Evolutionary conservation across 2,113 vertebrate species (phyloP).

Genomic region (Synodontis membranacea): DNA sequence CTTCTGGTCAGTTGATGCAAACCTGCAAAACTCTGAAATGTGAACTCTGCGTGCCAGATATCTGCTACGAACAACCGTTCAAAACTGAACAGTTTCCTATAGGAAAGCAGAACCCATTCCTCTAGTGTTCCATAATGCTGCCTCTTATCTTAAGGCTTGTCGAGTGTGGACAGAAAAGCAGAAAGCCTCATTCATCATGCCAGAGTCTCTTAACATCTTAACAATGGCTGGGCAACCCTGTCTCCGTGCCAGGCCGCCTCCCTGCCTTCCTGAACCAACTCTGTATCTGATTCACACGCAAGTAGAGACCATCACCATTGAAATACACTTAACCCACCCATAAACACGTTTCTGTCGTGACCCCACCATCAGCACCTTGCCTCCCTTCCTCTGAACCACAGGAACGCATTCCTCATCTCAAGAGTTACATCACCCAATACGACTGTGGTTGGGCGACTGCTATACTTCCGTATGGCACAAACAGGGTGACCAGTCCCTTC

Average conservation of each 20-base stretch:
- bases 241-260: conserved; percentile 12
- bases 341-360: conserved; percentile 23
- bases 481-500: background rate
- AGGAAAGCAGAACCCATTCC: conserved; percentile 43
- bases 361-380: conserved; percentile 3
- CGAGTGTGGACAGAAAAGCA: conserved; percentile 55
- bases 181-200: conserved; percentile 65
- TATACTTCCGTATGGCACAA: conserved; percentile 23
- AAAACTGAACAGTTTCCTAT: conserved; percentile 56
- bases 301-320: background rate
- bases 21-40: background rate
- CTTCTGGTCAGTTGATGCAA: background rate
- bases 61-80: conserved; percentile 56
- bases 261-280: conserved; percentile 31
- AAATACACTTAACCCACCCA: background rate
- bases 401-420: background rate
- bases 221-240: conserved; percentile 49
- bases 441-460: conserved; percentile 8
- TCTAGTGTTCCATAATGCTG: conserved; percentile 57
- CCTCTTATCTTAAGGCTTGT: conserved; percentile 66
- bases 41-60: conserved; percentile 29
- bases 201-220: conserved; percentile 59
- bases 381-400: conserved; percentile 5
- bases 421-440: conserved; percentile 17
- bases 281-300: conserved; percentile 24